Conservation (phyloP, 2,113 vertebrate species). For the Phaetusa simplex region DNA sequence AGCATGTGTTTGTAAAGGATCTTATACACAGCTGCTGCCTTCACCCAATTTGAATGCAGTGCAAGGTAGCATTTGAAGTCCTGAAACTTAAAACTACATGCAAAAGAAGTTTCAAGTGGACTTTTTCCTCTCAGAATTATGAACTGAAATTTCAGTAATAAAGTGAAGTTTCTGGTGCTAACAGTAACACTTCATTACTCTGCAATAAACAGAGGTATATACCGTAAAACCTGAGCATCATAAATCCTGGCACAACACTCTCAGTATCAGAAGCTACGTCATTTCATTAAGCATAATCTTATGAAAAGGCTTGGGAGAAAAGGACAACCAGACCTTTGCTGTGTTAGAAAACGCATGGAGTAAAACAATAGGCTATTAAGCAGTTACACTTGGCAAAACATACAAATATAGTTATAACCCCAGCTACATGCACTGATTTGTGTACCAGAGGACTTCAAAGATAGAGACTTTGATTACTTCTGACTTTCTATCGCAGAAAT, state of each 20-base stretch:
- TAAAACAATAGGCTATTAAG: neutral
- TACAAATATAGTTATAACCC: neutral
- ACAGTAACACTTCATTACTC: neutral
- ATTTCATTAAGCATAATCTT: neutral
- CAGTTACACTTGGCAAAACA: neutral
- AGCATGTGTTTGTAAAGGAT: neutral
- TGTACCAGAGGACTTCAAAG: neutral
- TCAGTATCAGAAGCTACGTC: neutral
- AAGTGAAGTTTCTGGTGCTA: neutral
- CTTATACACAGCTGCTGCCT: neutral
- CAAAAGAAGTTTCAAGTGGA: neutral
- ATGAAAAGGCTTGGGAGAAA: neutral
- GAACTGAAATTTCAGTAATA: neutral
- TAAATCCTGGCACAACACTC: neutral
- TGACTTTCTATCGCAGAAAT: neutral
- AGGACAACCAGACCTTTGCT: neutral
- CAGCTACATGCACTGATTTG: fast-evolving
- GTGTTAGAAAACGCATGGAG: neutral
- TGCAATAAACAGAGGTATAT: neutral
- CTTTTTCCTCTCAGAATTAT: neutral
- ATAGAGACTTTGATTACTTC: neutral
- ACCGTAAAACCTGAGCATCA: neutral
- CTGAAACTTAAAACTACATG: neutral
- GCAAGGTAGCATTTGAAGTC: neutral
- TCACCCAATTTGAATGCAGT: neutral